Evolutionary conservation across 2,888 invertebrate species (phyloP), one percentile per base, ranked within the genome.

Genomic region (Hipparchia semele): DNA sequence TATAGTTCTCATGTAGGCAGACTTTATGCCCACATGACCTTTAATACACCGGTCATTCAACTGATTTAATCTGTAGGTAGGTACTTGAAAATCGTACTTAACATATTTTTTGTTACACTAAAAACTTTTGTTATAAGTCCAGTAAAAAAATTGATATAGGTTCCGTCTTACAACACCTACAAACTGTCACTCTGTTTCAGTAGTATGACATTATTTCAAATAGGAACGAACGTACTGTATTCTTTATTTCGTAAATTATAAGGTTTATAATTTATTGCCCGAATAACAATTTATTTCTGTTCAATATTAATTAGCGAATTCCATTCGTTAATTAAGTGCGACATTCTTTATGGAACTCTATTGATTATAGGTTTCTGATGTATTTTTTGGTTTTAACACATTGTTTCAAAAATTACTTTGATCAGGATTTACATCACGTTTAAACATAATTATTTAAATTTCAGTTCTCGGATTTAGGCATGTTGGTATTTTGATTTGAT

Each of bases 241-340:
- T 9, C 45, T 45, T 66, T 54, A 66, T 66, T 7, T 5, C 2
- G n/a, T 54, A 39, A n/a, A 6, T 0, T 1, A 46, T 67, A 56
- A 10, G 6, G 67, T 58, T 46, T 8, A 46, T 13, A 56, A 13
- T 67, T 56, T 9, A 56, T 58, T 58, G 46, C 12, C 13, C 10
- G 13, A 9, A 56, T 4, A 7, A 67, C 46, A 66, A 58, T 67
- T 39, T 13, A 66, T 6, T 66, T 45, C 45, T n/a, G 56, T 56
- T 9, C 56, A 56, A 56, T 56, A 67, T 66, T 67, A 67, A 67
- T 56, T 58, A 67, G 13, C 46, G 13, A 67, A 67, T 56, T 6
- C 67, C 56, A 58, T 58, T 67, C 54, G 67, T 67, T 58, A 39
- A 58, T 67, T 58, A 58, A 68, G 56, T 58, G 68, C 46, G n/a